Percentiles rank a stretch among this genome's conserved stretches.
Conservation (phyloP, 1,140 invertebrate species). For the Diabrotica undecimpunctata region DNA sequence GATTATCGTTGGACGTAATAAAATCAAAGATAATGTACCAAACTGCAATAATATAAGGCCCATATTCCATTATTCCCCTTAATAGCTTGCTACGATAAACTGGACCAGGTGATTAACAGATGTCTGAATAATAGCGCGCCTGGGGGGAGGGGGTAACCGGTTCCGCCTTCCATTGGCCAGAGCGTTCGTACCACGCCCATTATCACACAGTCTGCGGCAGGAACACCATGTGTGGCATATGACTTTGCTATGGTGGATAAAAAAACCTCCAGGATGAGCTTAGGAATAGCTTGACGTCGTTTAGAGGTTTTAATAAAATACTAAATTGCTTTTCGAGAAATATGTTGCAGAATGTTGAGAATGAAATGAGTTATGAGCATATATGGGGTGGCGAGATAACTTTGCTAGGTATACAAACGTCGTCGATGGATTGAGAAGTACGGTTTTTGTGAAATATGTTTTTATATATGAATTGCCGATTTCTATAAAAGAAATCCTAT, state of each 20-base stretch:
- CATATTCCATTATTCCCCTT: slow-evolving; percentile 13
- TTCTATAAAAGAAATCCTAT: too few species aligned
- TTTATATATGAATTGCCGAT: too few species aligned
- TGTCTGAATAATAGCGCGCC: slow-evolving; percentile 33
- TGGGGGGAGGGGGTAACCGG: slow-evolving; percentile 23
- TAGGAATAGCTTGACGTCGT: slow-evolving; percentile 4
- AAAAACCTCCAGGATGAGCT: slow-evolving; percentile 21
- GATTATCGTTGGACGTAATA: not conserved
- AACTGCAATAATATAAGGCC: not conserved
- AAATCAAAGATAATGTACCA: not conserved
- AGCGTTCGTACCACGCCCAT: slow-evolving; percentile 7
- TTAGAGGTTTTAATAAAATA: slow-evolving; percentile 27
- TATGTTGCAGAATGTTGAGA: slow-evolving; percentile 21
- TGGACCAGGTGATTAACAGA: slow-evolving; percentile 35
- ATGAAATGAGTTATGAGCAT: not conserved
- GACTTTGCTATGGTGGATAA: slow-evolving; percentile 31
- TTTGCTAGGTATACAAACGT: too few species aligned
- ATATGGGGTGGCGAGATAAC: not conserved
- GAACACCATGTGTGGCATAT: slow-evolving; percentile 35
- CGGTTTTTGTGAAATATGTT: too few species aligned
- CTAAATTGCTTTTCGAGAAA: slow-evolving; percentile 29
- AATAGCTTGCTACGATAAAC: slow-evolving; percentile 33
- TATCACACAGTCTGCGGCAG: slow-evolving; percentile 15
- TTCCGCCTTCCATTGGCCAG: slow-evolving; percentile 26
- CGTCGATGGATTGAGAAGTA: too few species aligned